Evolutionary conservation across 2,888 invertebrate species (phyloP).

Genomic region (Vesta saturnalis): DNA sequence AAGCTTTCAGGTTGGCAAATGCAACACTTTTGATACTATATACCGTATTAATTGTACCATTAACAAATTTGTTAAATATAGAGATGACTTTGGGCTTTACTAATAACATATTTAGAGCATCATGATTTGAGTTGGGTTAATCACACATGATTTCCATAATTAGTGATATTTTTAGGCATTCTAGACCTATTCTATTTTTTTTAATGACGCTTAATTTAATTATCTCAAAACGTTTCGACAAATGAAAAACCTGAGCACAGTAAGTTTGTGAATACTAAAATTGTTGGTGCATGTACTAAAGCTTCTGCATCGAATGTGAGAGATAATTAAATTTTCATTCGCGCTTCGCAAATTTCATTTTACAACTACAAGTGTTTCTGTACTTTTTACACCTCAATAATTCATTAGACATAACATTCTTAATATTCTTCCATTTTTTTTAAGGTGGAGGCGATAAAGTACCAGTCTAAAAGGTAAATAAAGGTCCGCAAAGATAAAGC

Average conservation of each 20-base stretch:
- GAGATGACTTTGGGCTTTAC: too few species aligned
- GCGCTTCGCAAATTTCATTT: constrained; percentile 25
- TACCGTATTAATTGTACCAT: too few species aligned
- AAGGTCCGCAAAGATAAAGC: constrained; percentile 27
- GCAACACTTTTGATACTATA: too few species aligned
- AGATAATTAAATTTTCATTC: constrained; percentile 26
- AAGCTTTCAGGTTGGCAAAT: too few species aligned
- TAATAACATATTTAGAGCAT: too few species aligned
- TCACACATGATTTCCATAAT: too few species aligned
- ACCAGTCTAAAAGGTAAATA: constrained; percentile 24
- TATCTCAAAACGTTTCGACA: neutral
- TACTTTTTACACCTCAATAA: neutral
- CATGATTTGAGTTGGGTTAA: too few species aligned
- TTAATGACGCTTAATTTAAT: too few species aligned
- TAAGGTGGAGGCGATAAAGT: constrained; percentile 13
- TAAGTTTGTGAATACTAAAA: constrained; percentile 18
- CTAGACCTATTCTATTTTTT: too few species aligned
- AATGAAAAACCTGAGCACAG: neutral
- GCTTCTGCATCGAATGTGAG: constrained; percentile 19
- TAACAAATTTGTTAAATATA: too few species aligned
- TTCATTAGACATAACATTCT: neutral
- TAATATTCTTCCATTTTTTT: constrained; percentile 3
- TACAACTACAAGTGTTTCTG: neutral
- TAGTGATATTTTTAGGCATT: too few species aligned
- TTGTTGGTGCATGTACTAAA: constrained; percentile 22